phyloP scores from a whole-genome alignment of 2,888 invertebrate species.

The Andrena chrysosceles region DNA sequence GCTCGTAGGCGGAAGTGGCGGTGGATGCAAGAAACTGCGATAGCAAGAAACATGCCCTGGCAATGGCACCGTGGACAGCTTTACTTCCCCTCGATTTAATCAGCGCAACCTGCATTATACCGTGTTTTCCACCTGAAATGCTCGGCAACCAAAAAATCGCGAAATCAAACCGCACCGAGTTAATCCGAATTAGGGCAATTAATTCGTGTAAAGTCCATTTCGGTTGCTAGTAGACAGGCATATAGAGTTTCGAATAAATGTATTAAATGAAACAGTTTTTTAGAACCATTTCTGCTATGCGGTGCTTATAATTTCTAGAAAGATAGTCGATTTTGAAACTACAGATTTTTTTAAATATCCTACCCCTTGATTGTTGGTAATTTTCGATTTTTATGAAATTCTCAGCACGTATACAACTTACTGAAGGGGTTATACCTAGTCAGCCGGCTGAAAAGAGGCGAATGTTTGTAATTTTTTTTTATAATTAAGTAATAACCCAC shows the following conservation, averaged over 20 bases:
- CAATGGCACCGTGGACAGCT: constrained; percentile 12
- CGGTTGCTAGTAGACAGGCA: not conserved
- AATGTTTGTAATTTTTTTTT: no score
- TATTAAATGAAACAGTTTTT: not conserved
- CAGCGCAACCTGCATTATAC: not conserved
- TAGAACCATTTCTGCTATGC: no score
- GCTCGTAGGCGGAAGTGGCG: not conserved
- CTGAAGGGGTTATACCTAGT: no score
- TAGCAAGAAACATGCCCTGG: not conserved
- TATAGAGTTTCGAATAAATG: not conserved
- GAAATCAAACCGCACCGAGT: not conserved
- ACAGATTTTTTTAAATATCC: no score
- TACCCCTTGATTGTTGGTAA: no score
- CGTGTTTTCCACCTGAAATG: not conserved
- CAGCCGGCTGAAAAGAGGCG: no score
- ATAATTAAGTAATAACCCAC: no score
- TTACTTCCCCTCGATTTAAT: constrained; percentile 11
- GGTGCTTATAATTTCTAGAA: no score
- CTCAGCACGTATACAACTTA: no score
- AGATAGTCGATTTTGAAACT: no score
- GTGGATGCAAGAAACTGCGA: constrained; percentile 32
- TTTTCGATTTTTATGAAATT: no score
- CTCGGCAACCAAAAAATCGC: not conserved
- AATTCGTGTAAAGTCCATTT: not conserved
- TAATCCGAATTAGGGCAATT: not conserved